Base-by-base conservation (phyloP, 2,888 invertebrate genomes). In the Euproctis similis region DNA sequence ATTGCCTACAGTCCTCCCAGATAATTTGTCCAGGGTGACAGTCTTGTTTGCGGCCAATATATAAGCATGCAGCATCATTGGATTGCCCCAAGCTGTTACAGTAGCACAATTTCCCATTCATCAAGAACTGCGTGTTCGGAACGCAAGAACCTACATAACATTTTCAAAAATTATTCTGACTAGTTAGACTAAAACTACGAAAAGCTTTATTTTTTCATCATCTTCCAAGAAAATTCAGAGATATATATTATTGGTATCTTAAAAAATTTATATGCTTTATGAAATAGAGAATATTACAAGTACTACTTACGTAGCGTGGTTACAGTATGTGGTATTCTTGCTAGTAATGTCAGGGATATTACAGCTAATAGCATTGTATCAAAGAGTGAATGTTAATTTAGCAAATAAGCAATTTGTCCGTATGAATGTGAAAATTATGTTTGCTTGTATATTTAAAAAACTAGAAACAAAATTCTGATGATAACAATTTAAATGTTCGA, bases 1-100 rank as follows among this genome's bases (percentile, higher is more conserved):
- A 82, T 39, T 70, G 69, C 10, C 55, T 67, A 41, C 81, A 81
- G 28, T 71, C 76, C 23, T 72, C 66, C 65, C 67, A 67, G 11
- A 67, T 48, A 2, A 77, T 51, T 34, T 72, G 62, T 1, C 78
- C 80, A 0, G 72, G 63, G 12, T 52, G 46, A 39, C 82, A 82
- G 1, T 38, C 31, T 4, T 64, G 59, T 2, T 58, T 62, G 2
- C 62, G 59, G 1, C 41, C 44, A 24, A 58, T 49, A 9, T 34
- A 24, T 13, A 58, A 49, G 46, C 81, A 82, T 32, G 59, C 55
- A 1, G 52, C 39, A 20, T 75, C 68, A 21, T 46, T 60, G 66
- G 71, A 75, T 24, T 41, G 57, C 4, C 81, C 82, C 8, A 45
- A 34, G 20, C 38, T 44, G 35, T 80, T 62, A 50, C 82, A 82